Conservation (phyloP, 1,140 invertebrate species). For the Drosophila ohnishii region DNA sequence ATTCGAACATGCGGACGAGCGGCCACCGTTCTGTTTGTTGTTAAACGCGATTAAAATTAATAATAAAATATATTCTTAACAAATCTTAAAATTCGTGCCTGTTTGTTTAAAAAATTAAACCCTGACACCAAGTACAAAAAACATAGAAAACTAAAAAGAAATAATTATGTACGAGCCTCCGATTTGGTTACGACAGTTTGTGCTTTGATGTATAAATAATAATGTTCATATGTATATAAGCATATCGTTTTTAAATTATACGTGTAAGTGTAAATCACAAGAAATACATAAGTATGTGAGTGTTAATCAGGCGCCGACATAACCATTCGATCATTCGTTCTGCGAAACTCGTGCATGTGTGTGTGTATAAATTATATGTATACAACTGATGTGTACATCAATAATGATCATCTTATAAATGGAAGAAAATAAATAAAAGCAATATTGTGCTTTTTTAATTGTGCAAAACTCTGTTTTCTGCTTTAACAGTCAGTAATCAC, state of each 20-base stretch:
- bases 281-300: conserved; percentile 16
- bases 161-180: not conserved
- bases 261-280: conserved; percentile 34
- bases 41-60: conserved; percentile 3
- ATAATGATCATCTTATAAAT: conserved; percentile 5
- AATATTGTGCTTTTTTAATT: not conserved
- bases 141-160: conserved; percentile 1
- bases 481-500: not conserved
- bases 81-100: conserved; percentile 4
- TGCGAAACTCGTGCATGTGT: not conserved
- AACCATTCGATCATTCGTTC: conserved; percentile 19
- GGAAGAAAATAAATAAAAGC: not conserved
- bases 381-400: conserved; percentile 10
- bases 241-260: conserved; percentile 4
- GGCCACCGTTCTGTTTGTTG: conserved; percentile 2
- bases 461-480: not conserved
- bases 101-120: not conserved
- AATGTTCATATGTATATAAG: conserved; percentile 20
- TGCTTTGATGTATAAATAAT: conserved; percentile 43
- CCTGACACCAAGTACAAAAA: conserved; percentile 16
- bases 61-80: conserved; percentile 1
- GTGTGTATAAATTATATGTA: conserved; percentile 4
- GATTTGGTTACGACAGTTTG: conserved; percentile 22
- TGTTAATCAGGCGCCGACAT: conserved; percentile 20
- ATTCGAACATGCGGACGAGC: conserved; percentile 13